Conservation (phyloP, 2,797 vertebrate genomes). For the Gobio occitaniae region DNA sequence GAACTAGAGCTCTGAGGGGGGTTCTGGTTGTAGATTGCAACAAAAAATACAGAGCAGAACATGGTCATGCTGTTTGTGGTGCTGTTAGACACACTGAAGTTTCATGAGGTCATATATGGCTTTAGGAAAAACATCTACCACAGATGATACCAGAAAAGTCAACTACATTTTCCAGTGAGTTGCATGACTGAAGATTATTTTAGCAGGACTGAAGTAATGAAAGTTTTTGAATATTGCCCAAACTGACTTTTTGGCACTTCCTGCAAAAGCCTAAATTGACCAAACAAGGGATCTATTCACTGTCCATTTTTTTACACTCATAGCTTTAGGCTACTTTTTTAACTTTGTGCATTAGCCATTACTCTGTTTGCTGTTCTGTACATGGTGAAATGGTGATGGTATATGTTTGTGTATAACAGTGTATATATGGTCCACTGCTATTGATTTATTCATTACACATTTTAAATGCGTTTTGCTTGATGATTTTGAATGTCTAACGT, state of each 20-base stretch:
- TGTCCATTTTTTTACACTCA: neutral
- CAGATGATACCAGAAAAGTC: slow-evolving; percentile 7
- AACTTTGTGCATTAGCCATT: neutral
- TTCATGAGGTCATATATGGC: slow-evolving; percentile 28
- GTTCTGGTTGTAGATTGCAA: slow-evolving; percentile 36
- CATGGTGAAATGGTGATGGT: neutral
- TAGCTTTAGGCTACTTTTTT: neutral
- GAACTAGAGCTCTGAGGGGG: slow-evolving; percentile 38
- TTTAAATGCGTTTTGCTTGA: neutral
- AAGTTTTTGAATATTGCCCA: neutral
- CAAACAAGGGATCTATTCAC: neutral
- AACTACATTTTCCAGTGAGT: neutral
- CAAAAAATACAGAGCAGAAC: slow-evolving; percentile 35
- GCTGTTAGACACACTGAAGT: slow-evolving; percentile 23
- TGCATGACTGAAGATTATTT: slow-evolving; percentile 15
- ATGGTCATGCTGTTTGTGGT: slow-evolving; percentile 38
- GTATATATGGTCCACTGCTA: neutral
- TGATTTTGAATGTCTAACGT: neutral
- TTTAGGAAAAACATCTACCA: neutral
- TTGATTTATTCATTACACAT: neutral
- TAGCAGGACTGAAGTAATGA: neutral
- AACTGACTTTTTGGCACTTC: slow-evolving; percentile 14
- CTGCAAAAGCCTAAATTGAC: neutral
- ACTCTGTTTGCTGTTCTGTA: neutral
- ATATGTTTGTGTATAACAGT: neutral